These are phyloP conservation scores for Stenichneumon culpator DNA, from an alignment of 2,888 invertebrate genomes.

Conservation along the genomic window DNA sequence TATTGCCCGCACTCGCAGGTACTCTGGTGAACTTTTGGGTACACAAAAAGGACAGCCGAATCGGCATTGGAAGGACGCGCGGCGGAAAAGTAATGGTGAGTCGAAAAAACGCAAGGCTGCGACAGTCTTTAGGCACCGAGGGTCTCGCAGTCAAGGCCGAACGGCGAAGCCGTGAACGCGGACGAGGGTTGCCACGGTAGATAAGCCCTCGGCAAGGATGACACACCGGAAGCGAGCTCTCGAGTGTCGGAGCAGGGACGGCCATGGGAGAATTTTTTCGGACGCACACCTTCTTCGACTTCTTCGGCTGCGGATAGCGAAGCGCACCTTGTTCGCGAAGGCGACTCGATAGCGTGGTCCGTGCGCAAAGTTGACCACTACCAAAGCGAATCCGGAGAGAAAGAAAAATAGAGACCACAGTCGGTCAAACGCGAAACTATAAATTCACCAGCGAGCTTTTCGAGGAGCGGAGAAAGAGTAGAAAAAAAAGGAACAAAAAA, in stretches of 20 bases:
- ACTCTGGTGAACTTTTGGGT: not conserved
- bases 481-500: conserved; percentile 38
- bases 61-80: conserved; percentile 28
- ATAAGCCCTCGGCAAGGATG: conserved; percentile 6
- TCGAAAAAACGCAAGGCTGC: conserved; percentile 25
- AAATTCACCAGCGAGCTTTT: conserved; percentile 82
- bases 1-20: conserved; percentile 52
- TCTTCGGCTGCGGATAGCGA: not conserved
- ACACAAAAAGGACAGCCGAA: conserved; percentile 15
- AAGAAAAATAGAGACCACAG: conserved; percentile 79
- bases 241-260: not conserved
- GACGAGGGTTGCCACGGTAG: conserved; percentile 10
- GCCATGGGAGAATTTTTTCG: conserved; percentile 21
- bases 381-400: conserved; percentile 35
- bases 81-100: conserved; percentile 26
- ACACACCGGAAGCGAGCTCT: conserved; percentile 47
- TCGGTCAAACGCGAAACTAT: conserved; percentile 83
- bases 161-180: conserved; percentile 16
- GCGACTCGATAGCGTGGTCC: conserved; percentile 32
- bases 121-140: conserved; percentile 13
- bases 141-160: conserved; percentile 37
- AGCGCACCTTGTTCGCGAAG: conserved; percentile 42
- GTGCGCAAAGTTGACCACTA: conserved; percentile 33
- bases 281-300: not conserved
- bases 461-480: conserved; percentile 65